Percentiles rank a stretch among this genome's conserved stretches.
Conservation (phyloP, 2,113 vertebrate genomes). For the Dipodomys merriami region DNA sequence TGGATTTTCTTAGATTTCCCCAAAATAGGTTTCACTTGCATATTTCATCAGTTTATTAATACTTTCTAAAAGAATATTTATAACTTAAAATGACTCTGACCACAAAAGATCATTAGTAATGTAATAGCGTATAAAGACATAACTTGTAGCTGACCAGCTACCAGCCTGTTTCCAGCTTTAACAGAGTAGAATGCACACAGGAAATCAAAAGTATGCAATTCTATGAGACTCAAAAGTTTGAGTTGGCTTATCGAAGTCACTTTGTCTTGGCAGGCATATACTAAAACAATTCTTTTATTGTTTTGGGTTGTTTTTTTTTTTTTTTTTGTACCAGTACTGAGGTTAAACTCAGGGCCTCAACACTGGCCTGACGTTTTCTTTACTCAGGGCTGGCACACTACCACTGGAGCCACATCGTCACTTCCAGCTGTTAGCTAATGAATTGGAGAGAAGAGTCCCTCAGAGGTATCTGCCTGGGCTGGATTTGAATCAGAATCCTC, state of each 20-base stretch:
- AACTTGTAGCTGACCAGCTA: background rate
- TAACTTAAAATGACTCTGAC: background rate
- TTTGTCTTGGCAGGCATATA: background rate
- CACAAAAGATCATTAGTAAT: background rate
- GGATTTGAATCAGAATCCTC: no score
- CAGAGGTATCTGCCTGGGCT: no score
- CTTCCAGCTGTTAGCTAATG: no score
- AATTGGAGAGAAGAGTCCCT: no score
- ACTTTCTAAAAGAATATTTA: conserved; percentile 33
- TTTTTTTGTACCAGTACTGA: no score
- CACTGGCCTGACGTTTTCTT: no score
- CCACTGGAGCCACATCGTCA: no score
- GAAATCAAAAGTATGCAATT: background rate
- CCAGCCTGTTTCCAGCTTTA: background rate
- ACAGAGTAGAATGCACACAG: background rate
- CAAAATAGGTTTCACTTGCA: conserved; percentile 1
- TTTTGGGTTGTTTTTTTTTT: background rate
- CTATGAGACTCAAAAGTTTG: background rate
- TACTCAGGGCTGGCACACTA: no score
- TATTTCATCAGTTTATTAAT: background rate
- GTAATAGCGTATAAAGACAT: background rate
- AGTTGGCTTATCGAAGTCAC: background rate
- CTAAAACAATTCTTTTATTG: background rate
- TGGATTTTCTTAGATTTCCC: conserved; percentile 21
- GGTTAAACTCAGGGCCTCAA: no score